phyloP scores from a whole-genome alignment of 2,888 invertebrate genomes.

The Heteromyza rotundicornis region DNA sequence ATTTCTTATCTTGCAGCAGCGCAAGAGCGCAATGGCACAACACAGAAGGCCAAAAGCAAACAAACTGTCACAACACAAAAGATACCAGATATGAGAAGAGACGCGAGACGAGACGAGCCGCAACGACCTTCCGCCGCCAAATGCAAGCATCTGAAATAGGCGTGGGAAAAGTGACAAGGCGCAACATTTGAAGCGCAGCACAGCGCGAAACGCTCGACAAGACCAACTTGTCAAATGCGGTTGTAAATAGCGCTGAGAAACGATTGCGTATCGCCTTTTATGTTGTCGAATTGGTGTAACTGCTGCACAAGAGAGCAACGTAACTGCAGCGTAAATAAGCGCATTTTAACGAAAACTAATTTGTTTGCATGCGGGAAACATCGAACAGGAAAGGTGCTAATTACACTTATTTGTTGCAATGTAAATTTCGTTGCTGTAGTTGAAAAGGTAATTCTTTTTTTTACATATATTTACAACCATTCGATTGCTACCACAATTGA shows the following conservation, averaged over 20 bases:
- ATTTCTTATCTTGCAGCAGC: neutral
- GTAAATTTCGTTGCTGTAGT: slow-evolving; percentile 1
- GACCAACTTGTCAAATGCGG: neutral
- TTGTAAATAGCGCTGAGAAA: neutral
- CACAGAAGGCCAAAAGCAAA: slow-evolving; percentile 6
- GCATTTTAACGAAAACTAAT: neutral
- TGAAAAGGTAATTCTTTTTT: neutral
- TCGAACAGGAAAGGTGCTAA: neutral
- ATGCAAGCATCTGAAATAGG: neutral
- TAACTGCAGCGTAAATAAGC: slow-evolving; percentile 1
- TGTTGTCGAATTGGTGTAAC: neutral
- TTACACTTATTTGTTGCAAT: slow-evolving; percentile 6
- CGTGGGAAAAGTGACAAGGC: neutral
- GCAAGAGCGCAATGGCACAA: neutral
- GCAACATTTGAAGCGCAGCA: neutral
- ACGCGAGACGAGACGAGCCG: neutral
- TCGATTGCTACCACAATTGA: neutral
- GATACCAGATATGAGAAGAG: neutral
- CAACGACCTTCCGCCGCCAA: neutral
- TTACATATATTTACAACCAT: neutral
- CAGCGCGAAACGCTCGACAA: neutral
- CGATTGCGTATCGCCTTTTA: neutral
- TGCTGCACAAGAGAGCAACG: neutral
- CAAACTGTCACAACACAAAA: neutral
- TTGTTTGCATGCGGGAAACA: neutral